phyloP scores from a whole-genome alignment of 2,797 vertebrate species.

The Cyprinella venusta region DNA sequence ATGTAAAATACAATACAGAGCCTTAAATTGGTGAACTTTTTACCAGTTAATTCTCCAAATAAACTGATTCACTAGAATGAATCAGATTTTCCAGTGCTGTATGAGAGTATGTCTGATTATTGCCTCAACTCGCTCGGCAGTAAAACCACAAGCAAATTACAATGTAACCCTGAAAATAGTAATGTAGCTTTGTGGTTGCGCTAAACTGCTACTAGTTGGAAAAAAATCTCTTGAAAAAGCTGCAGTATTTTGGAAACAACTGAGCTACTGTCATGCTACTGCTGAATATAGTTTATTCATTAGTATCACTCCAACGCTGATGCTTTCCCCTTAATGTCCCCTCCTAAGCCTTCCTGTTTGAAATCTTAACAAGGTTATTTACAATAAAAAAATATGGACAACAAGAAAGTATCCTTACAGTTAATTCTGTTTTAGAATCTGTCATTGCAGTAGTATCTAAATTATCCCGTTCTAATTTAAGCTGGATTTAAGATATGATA shows the following conservation, averaged over 20 bases:
- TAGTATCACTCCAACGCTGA: neutral
- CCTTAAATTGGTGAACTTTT: neutral
- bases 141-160: constrained; percentile 9
- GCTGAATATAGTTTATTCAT: neutral
- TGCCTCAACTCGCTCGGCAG: neutral
- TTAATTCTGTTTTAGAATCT: neutral
- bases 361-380: constrained; percentile 13
- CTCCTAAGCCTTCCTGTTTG: neutral
- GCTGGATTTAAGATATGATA: constrained; percentile 42
- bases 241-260: constrained; percentile 2
- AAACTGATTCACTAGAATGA: neutral
- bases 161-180: neutral
- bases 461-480: neutral
- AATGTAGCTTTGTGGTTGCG: neutral
- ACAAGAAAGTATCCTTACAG: neutral
- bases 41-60: neutral
- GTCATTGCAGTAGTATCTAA: neutral
- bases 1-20: neutral
- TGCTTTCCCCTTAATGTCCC: neutral
- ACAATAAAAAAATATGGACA: neutral
- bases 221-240: neutral
- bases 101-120: neutral
- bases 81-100: neutral
- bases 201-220: constrained; percentile 1
- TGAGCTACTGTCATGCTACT: neutral